phyloP scores from a whole-genome alignment of 2,888 invertebrate genomes.

The Aromia moschata region DNA sequence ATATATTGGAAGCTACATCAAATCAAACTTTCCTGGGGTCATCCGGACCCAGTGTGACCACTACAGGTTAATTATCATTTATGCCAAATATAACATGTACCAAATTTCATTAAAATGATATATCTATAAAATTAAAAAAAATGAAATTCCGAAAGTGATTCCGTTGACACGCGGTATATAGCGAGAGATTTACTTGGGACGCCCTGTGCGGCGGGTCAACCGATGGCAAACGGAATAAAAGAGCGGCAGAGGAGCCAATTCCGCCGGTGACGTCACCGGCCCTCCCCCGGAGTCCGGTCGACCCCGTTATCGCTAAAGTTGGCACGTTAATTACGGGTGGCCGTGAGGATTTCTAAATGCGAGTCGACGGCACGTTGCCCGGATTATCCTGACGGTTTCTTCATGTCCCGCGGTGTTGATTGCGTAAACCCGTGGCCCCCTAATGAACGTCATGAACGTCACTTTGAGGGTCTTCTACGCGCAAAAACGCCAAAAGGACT shows the following conservation, averaged over 20 bases:
- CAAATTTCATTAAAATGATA: too few species aligned
- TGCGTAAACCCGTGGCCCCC: slow-evolving; percentile 22
- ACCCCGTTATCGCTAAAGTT: slow-evolving; percentile 49
- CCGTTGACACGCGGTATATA: too few species aligned
- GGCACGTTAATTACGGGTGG: slow-evolving; percentile 52
- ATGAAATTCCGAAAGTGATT: too few species aligned
- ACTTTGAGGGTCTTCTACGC: slow-evolving; percentile 7
- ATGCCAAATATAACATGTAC: too few species aligned
- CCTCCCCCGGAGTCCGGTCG: slow-evolving; percentile 30
- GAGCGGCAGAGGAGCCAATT: slow-evolving; percentile 22
- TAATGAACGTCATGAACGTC: slow-evolving; percentile 20
- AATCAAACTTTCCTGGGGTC: too few species aligned
- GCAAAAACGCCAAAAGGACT: too few species aligned
- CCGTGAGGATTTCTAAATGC: slow-evolving; percentile 40
- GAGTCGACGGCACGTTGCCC: slow-evolving; percentile 24
- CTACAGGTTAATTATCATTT: too few species aligned
- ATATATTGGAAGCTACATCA: too few species aligned
- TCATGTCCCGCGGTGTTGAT: slow-evolving; percentile 26
- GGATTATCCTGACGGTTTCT: slow-evolving; percentile 28
- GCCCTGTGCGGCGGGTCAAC: too few species aligned
- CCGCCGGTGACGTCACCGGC: slow-evolving; percentile 19
- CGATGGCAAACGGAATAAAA: slow-evolving; percentile 14
- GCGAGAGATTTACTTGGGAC: too few species aligned
- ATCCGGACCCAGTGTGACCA: too few species aligned
- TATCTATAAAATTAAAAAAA: too few species aligned